Evolutionary conservation across 2,113 vertebrate genomes (phyloP).

Genomic region (Neoarius graeffei): DNA sequence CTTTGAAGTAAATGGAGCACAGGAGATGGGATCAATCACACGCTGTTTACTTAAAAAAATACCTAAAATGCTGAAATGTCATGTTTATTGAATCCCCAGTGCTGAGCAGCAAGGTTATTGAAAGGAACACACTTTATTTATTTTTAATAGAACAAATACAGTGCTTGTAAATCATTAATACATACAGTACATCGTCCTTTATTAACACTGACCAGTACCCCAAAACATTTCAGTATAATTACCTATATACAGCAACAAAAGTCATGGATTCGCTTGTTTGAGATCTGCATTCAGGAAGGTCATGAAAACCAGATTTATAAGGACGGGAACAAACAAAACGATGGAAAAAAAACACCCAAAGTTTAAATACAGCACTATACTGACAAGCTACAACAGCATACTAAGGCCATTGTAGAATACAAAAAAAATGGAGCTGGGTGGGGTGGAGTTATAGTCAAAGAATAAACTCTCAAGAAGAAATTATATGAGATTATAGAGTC

Average conservation of each 20-base stretch:
- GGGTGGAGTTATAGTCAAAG: too few species aligned
- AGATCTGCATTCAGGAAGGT: constrained; percentile 49
- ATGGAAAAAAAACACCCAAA: not conserved
- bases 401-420: too few species aligned
- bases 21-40: too few species aligned
- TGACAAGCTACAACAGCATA: not conserved
- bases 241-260: constrained; percentile 66
- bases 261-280: constrained; percentile 49
- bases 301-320: constrained; percentile 10
- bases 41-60: not conserved
- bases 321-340: not conserved
- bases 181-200: constrained; percentile 57
- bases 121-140: constrained; percentile 31
- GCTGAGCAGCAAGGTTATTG: not conserved
- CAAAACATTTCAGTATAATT: constrained; percentile 67
- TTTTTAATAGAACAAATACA: constrained; percentile 30
- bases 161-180: constrained; percentile 61
- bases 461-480: too few species aligned
- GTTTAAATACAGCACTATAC: not conserved
- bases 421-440: too few species aligned
- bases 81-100: not conserved
- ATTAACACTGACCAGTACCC: constrained; percentile 62
- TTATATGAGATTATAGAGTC: too few species aligned
- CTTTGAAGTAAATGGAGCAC: not conserved
- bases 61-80: not conserved